Evolutionary conservation across 2,888 invertebrate genomes (phyloP).

Genomic region (Rotaria sp.): DNA sequence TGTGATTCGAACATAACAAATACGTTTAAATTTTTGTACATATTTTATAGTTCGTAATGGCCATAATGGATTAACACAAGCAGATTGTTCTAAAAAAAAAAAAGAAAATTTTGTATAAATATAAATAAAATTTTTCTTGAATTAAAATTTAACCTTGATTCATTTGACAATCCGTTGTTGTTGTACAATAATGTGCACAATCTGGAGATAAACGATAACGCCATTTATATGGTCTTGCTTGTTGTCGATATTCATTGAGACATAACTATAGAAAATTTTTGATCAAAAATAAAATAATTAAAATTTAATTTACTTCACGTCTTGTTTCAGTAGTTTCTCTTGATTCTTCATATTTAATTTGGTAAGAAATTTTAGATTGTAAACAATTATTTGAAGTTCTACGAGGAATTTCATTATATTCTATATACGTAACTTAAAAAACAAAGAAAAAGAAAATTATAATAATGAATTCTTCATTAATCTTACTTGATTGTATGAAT

Average conservation of each 20-base stretch:
- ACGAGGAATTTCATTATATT: not conserved
- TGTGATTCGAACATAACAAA: not conserved
- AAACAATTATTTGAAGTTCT: not conserved
- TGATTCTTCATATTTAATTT: not conserved
- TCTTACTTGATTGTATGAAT: not conserved
- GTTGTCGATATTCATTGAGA: not conserved
- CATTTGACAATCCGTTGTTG: not conserved
- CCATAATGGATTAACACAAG: not conserved
- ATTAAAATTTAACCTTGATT: not conserved
- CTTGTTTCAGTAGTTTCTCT: not conserved
- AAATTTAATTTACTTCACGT: not conserved
- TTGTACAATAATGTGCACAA: not conserved
- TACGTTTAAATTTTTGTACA: not conserved
- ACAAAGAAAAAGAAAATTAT: too few relatives aligned
- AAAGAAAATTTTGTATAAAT: too few relatives aligned
- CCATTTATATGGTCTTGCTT: not conserved
- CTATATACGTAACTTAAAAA: not conserved
- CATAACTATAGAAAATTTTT: not conserved
- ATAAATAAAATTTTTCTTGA: not conserved
- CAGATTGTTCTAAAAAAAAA: not conserved
- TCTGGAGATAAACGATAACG: not conserved
- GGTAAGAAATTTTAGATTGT: not conserved
- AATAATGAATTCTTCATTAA: not conserved
- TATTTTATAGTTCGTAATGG: not conserved
- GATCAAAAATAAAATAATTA: not conserved